Base-by-base conservation (phyloP, 2,888 invertebrate genomes). In the Venustoraphidia nigricollis region DNA sequence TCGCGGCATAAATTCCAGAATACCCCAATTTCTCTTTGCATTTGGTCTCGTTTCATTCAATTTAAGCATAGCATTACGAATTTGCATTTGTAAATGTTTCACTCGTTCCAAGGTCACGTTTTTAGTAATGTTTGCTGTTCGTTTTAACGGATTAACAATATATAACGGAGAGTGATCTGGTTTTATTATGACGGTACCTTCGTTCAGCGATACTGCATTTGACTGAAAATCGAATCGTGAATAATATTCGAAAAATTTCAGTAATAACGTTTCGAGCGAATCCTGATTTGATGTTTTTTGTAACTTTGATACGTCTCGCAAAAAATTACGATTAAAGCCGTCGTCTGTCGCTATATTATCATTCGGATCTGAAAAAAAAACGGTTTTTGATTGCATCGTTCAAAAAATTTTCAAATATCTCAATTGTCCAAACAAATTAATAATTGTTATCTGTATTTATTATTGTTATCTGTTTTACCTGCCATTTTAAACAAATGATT, bases 91-190 rank as follows among this genome's bases (percentile, higher is more conserved):
- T 14, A 89, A 63, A 38, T 77, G 66, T 53, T 81, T 79, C 39
- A 83, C 70, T 64, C 91, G 89, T 50, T 81, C 80, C 4, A 68
- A 60, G 50, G 78, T 85, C 0, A 94, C 83, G 61, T 93, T 94
- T 66, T 84, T 82, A 59, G 86, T 84, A 0, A 93, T 90, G 64
- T 94, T 94, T 27, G 90, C 64, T 0, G 75, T 65, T 50, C 75
- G 71, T 61, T 92, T 88, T 37, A 93, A 60, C 0, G 93, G 93
- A 68, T 94, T 94, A 8, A 83, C 77, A 54, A 93, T 84, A 58
- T 87, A 87, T 47, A 94, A 57, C 0, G 90, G 75, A 4, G 77
- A 71, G 39, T 74, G 67, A 56, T 83, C 83, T 0, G 83, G 81
- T 63, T 92, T 93, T 10, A 71, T 58, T 4, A 84, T 64, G 0